phyloP scores from a whole-genome alignment of 2,113 vertebrate species.

The Psammodynastes pulverulentus region DNA sequence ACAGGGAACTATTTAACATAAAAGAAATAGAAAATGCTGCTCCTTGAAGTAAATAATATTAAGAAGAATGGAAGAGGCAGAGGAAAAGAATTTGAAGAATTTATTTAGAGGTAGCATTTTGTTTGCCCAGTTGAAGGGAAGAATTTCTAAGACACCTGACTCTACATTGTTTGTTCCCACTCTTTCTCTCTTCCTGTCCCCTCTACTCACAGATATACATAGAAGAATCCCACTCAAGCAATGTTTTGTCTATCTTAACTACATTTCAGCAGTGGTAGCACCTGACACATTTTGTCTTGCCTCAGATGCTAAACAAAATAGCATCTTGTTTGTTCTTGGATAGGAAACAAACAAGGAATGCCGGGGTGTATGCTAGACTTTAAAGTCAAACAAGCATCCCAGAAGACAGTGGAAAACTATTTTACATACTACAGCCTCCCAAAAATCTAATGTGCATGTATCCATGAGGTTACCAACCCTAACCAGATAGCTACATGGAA shows the following conservation, averaged over 20 bases:
- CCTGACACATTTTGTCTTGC: background rate
- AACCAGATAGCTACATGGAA: background rate
- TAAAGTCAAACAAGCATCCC: background rate
- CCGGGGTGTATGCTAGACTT: background rate
- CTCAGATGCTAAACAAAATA: background rate
- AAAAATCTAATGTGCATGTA: background rate
- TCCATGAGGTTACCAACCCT: background rate
- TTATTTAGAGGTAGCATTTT: background rate
- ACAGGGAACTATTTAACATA: background rate
- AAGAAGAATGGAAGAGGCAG: too few relatives aligned
- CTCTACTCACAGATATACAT: background rate
- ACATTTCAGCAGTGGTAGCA: background rate
- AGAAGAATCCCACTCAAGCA: background rate
- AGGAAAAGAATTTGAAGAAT: background rate
- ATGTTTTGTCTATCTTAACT: background rate
- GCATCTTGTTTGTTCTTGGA: background rate
- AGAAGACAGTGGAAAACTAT: background rate
- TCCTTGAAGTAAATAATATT: background rate
- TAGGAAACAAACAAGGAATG: background rate
- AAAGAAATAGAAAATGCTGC: background rate
- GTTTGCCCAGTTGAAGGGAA: background rate
- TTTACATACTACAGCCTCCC: background rate
- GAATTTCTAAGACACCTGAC: background rate
- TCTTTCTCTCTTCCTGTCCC: background rate
- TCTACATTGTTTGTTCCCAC: background rate